Conservation (phyloP, 2,888 invertebrate genomes). For the Isoperla grammatica region DNA sequence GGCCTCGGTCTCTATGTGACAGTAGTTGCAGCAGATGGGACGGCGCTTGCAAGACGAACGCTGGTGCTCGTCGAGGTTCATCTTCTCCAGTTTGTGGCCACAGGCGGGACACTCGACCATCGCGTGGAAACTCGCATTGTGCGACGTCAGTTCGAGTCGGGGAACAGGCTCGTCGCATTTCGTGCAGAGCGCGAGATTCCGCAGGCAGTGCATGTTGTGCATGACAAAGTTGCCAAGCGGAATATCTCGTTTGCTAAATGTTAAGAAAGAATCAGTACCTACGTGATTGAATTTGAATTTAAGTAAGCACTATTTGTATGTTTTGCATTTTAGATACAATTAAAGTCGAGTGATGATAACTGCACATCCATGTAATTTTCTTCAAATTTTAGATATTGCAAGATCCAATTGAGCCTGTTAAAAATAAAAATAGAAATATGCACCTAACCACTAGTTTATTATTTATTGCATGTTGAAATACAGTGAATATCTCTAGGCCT, state of each 20-base stretch:
- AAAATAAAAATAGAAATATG: too few species aligned
- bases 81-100: constrained; percentile 39
- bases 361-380: too few species aligned
- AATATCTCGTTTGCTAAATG: constrained; percentile 60
- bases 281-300: too few species aligned
- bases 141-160: constrained; percentile 52
- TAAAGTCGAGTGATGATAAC: too few species aligned
- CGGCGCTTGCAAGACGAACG: constrained; percentile 40
- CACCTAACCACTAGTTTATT: too few species aligned
- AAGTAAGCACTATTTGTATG: too few species aligned
- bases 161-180: constrained; percentile 64
- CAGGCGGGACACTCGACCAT: constrained; percentile 46
- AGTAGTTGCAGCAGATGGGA: constrained; percentile 51
- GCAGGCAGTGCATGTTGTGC: constrained; percentile 63
- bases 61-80: constrained; percentile 40
- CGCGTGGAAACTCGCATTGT: constrained; percentile 46
- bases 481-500: too few species aligned
- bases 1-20: constrained; percentile 59
- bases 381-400: too few species aligned
- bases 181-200: constrained; percentile 60
- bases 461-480: too few species aligned
- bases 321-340: too few species aligned
- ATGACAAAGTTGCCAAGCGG: constrained; percentile 61
- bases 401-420: too few species aligned
- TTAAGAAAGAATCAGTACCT: too few species aligned